Percentiles rank a stretch among this genome's conserved stretches.
phyloP scores from a whole-genome alignment of 2,888 invertebrate genomes.

The Hymenopus coronatus region DNA sequence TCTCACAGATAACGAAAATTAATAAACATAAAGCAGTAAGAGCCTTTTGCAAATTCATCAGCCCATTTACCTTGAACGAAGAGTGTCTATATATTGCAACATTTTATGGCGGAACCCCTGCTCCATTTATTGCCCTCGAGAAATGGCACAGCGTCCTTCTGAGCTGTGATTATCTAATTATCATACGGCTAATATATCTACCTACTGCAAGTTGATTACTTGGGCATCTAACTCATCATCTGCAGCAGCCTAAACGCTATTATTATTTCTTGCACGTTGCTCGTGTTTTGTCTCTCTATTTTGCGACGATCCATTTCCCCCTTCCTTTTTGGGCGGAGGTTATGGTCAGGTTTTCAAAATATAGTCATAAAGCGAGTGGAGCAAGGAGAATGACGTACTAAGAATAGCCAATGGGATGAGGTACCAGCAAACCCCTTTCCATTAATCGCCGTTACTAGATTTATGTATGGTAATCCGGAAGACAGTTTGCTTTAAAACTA shows the following conservation, averaged over 20 bases:
- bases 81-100: too few species aligned
- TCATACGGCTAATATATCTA: not conserved
- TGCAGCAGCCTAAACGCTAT: not conserved
- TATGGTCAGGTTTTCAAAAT: not conserved
- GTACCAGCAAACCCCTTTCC: too few species aligned
- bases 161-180: not conserved
- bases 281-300: not conserved
- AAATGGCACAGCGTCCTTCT: not conserved
- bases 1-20: too few species aligned
- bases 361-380: not conserved
- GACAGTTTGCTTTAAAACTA: too few species aligned
- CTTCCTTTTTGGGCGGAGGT: not conserved
- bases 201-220: not conserved
- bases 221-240: not conserved
- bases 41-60: too few species aligned
- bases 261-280: not conserved
- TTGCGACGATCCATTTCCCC: not conserved
- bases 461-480: too few species aligned
- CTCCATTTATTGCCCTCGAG: not conserved
- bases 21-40: too few species aligned
- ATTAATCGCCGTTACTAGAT: too few species aligned
- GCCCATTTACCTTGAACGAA: too few species aligned
- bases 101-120: too few species aligned
- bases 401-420: not conserved
- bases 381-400: not conserved